Conservation (phyloP, 2,888 invertebrate genomes). For the Biston betularia region DNA sequence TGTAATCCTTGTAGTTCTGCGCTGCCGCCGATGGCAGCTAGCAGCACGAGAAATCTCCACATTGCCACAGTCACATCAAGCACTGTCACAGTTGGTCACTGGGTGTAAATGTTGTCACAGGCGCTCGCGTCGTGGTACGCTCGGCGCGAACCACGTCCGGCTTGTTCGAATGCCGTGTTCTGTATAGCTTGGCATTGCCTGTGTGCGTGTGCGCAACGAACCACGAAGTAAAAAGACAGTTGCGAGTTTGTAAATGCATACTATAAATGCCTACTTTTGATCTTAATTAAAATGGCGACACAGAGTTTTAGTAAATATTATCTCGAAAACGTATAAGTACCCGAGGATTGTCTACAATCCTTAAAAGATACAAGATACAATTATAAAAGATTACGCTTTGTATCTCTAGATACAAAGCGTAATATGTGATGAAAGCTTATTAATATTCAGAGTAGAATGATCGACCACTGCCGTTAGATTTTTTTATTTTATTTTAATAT, state of each 20-base stretch:
- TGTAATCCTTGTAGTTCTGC: constrained; percentile 67
- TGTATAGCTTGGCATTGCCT: constrained; percentile 49
- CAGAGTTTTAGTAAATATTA: not conserved
- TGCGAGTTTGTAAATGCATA: constrained; percentile 10
- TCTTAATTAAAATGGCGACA: not conserved
- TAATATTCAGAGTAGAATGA: too few relatives aligned
- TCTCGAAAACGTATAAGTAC: too few relatives aligned
- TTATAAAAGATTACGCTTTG: too few relatives aligned
- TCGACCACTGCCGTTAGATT: too few relatives aligned
- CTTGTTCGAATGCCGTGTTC: constrained; percentile 57
- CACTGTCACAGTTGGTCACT: constrained; percentile 24
- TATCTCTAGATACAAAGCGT: too few relatives aligned
- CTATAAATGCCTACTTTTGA: constrained; percentile 3
- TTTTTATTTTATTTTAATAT: too few relatives aligned
- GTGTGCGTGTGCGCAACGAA: constrained; percentile 20
- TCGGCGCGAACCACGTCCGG: constrained; percentile 60
- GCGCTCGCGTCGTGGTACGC: constrained; percentile 18
- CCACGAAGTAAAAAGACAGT: constrained; percentile 31
- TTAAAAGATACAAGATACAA: too few relatives aligned
- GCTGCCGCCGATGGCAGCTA: constrained; percentile 51
- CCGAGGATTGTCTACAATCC: too few relatives aligned
- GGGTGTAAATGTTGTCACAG: constrained; percentile 1
- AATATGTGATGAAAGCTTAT: too few relatives aligned
- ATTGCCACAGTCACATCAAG: constrained; percentile 66
- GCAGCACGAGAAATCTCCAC: constrained; percentile 63